These are phyloP conservation scores for Tipula lateralis DNA, from an alignment of 2,888 invertebrate species.

Conservation along the genomic window DNA sequence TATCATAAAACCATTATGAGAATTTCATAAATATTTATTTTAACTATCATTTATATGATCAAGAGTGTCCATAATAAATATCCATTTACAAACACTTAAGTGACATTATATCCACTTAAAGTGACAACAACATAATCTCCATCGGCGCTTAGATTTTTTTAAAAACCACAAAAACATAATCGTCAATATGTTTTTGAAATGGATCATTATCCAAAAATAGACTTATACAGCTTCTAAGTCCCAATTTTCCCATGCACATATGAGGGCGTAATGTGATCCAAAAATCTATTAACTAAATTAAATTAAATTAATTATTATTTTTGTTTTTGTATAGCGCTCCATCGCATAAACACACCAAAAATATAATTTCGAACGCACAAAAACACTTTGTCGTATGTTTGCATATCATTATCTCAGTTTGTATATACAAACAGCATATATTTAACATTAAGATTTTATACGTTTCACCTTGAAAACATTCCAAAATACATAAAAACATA, in stretches of 20 bases:
- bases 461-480: not conserved
- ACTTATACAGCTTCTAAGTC: not conserved
- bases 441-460: no score
- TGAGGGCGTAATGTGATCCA: not conserved
- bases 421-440: not conserved
- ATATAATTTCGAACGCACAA: not conserved
- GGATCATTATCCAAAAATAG: not conserved
- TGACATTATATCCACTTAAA: not conserved
- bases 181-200: not conserved
- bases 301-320: not conserved
- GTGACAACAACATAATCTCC: not conserved
- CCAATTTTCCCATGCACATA: not conserved
- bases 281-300: not conserved
- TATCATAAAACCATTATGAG: no score
- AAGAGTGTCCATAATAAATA: no score
- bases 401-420: not conserved
- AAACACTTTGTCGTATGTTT: not conserved
- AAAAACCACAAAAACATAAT: not conserved
- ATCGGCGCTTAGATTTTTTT: not conserved
- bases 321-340: not conserved
- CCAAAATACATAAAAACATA: not conserved
- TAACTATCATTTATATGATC: no score
- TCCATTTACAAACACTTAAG: not conserved
- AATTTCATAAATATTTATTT: no score
- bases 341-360: no score